A percentile compares a stretch with the other conserved stretches of the same genome.
phyloP scores from a whole-genome alignment of 2,888 invertebrate species.

The Diloba caeruleocephala region DNA sequence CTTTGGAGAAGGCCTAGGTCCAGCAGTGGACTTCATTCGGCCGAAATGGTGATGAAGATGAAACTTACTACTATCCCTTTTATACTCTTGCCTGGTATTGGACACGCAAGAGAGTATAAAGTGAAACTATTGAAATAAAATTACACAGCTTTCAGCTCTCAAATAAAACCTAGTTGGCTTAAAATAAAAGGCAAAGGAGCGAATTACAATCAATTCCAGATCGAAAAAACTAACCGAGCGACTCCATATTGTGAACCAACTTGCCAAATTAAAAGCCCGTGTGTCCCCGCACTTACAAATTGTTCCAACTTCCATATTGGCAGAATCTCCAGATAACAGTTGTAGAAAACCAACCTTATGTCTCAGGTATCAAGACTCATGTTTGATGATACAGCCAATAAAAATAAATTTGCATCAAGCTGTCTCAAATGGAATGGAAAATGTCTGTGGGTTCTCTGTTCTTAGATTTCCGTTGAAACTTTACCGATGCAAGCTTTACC shows the following conservation, averaged over 20 bases:
- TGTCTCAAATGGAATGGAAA: constrained; percentile 43
- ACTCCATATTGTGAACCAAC: constrained; percentile 24
- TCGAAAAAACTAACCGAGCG: constrained; percentile 9
- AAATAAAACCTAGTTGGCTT: constrained; percentile 15
- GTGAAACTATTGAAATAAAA: constrained; percentile 14
- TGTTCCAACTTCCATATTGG: constrained; percentile 73
- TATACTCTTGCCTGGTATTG: too few species aligned
- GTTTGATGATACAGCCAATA: constrained; percentile 10
- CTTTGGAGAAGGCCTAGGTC: too few species aligned
- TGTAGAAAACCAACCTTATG: constrained; percentile 36
- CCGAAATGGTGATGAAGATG: too few species aligned
- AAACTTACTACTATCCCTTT: too few species aligned
- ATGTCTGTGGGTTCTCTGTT: constrained; percentile 38
- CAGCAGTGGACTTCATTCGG: too few species aligned
- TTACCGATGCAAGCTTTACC: constrained; percentile 30
- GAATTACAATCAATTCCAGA: constrained; percentile 25
- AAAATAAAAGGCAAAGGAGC: constrained; percentile 24
- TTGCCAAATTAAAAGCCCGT: constrained; percentile 57
- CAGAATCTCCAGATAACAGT: constrained; percentile 50
- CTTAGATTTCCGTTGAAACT: constrained; percentile 46
- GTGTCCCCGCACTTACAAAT: constrained; percentile 69
- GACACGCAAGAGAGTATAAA: too few species aligned
- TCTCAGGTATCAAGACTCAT: constrained; percentile 7
- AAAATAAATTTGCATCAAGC: constrained; percentile 54
- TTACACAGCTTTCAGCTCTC: not conserved